A percentile compares a stretch with the other conserved stretches of the same genome.
These are phyloP conservation scores for Phalacrocorax aristotelis DNA, from an alignment of 2,113 vertebrate genomes.

Conservation along the genomic window DNA sequence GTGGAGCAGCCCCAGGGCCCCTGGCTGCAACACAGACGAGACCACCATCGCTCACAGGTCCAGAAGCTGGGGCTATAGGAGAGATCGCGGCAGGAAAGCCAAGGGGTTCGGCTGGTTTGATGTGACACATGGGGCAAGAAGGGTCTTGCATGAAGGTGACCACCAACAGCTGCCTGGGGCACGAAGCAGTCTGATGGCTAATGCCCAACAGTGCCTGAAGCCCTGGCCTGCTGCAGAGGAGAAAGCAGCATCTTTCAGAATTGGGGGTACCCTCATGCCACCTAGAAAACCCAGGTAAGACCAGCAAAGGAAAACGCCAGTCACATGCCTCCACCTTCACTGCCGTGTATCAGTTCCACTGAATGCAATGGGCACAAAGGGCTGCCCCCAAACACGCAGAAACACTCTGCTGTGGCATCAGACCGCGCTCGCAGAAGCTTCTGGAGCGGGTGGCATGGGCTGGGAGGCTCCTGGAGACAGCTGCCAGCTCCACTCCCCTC, in stretches of 20 bases:
- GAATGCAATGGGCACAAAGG: background rate
- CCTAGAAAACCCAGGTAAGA: background rate
- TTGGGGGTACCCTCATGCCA: rapidly evolving
- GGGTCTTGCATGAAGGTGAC: background rate
- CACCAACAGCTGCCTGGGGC: background rate
- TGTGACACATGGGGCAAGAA: rapidly evolving
- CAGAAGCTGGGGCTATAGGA: background rate
- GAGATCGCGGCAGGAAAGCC: background rate
- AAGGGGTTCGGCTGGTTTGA: background rate
- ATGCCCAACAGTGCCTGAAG: background rate
- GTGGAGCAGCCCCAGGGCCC: background rate
- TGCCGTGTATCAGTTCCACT: rapidly evolving
- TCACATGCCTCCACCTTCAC: background rate
- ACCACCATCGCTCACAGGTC: rapidly evolving
- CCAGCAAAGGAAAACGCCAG: background rate
- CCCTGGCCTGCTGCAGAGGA: background rate
- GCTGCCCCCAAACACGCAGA: background rate
- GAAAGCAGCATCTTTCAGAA: background rate
- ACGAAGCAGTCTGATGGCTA: background rate
- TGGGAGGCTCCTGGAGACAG: background rate
- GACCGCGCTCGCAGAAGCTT: background rate
- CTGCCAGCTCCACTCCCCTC: background rate
- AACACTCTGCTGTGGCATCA: rapidly evolving
- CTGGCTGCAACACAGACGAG: rapidly evolving
- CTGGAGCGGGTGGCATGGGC: background rate